Evolutionary conservation across 2,797 vertebrate genomes (phyloP).

Genomic region (Parambassis ranga): DNA sequence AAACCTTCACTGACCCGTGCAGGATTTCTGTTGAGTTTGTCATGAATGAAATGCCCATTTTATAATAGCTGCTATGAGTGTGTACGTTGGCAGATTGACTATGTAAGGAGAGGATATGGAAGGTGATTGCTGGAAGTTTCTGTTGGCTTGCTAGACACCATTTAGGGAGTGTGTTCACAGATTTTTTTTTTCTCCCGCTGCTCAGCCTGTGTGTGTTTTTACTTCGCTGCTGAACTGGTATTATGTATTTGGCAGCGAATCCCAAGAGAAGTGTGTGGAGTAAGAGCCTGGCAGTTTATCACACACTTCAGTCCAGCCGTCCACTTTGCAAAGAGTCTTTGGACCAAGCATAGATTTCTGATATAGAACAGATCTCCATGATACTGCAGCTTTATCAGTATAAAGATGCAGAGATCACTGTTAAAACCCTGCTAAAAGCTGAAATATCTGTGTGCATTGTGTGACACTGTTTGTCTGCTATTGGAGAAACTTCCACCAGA

Average conservation of each 20-base stretch:
- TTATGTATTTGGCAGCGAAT: constrained; percentile 26
- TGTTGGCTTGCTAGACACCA: constrained; percentile 26
- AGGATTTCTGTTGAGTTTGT: too few relatives aligned
- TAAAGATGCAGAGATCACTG: too few relatives aligned
- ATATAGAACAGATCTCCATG: background rate
- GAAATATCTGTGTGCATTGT: too few relatives aligned
- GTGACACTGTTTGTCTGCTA: too few relatives aligned
- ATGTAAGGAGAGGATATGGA: constrained; percentile 51
- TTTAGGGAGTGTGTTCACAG: constrained; percentile 17
- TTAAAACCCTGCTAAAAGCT: too few relatives aligned
- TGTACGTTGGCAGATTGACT: too few relatives aligned
- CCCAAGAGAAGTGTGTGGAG: constrained; percentile 5
- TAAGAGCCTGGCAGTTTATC: constrained; percentile 4
- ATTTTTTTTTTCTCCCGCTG: background rate
- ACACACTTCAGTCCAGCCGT: constrained; percentile 11
- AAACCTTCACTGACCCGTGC: too few relatives aligned
- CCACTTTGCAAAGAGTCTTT: constrained; percentile 25
- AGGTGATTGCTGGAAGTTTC: constrained; percentile 14
- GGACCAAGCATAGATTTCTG: too few relatives aligned
- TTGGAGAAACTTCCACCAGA: too few relatives aligned
- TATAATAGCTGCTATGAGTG: background rate
- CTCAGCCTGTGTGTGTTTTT: constrained; percentile 15
- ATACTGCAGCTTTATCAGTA: too few relatives aligned
- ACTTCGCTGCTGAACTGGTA: constrained; percentile 4
- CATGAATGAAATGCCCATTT: background rate